Conservation (phyloP, 1,140 invertebrate species). For the Eumeta japonica region DNA sequence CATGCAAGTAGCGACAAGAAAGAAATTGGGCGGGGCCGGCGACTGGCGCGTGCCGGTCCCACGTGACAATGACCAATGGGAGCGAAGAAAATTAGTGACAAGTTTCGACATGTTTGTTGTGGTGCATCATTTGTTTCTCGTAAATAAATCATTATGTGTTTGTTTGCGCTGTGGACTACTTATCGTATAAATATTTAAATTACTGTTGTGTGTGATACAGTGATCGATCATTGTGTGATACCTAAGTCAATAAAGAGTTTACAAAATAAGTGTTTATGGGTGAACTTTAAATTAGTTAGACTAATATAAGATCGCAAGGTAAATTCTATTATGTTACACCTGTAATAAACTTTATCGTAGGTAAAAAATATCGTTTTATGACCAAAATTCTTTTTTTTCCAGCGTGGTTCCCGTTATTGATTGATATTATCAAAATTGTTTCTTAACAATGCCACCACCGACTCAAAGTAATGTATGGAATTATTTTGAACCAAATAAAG, state of each 20-base stretch:
- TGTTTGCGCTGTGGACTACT: not conserved
- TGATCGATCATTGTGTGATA: not conserved
- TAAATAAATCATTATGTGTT: constrained; percentile 1
- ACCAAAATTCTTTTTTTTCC: no score
- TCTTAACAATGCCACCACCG: constrained; percentile 11
- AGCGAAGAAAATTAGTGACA: not conserved
- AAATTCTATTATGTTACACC: no score
- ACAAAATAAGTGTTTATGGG: not conserved
- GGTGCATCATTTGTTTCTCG: constrained; percentile 1
- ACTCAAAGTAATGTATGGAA: constrained; percentile 8
- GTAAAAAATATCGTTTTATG: no score
- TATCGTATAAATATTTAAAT: not conserved
- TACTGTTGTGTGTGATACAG: not conserved
- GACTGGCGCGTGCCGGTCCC: constrained; percentile 2
- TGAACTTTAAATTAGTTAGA: no score
- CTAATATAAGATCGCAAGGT: no score
- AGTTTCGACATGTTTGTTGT: constrained; percentile 2
- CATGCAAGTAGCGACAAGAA: constrained; percentile 7
- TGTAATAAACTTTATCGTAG: no score
- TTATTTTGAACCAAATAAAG: constrained; percentile 10
- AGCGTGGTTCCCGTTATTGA: no score
- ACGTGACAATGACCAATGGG: constrained; percentile 4
- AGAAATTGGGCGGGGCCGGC: constrained; percentile 7
- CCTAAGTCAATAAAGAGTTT: no score
- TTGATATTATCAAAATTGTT: no score